Evolutionary conservation across 2,888 invertebrate species (phyloP).

Genomic region (Tortrix viridana): DNA sequence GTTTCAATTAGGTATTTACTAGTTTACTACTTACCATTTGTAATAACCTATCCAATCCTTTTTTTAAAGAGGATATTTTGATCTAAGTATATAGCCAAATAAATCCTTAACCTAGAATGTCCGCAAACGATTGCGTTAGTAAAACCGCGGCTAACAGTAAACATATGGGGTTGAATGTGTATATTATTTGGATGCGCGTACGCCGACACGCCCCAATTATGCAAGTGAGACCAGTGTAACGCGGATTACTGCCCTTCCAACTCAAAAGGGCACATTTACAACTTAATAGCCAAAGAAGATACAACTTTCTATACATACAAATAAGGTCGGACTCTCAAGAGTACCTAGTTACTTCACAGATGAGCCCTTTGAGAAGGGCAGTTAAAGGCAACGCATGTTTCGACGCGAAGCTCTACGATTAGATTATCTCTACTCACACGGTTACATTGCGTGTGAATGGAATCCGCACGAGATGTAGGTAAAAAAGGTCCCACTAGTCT

Average conservation of each 20-base stretch:
- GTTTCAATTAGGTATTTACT: too few species aligned
- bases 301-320: too few species aligned
- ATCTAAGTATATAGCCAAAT: background rate
- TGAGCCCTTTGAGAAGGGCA: too few species aligned
- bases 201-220: slow-evolving; percentile 50
- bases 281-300: too few species aligned
- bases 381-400: slow-evolving; percentile 50
- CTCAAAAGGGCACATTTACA: too few species aligned
- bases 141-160: slow-evolving; percentile 34
- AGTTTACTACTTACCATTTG: too few species aligned
- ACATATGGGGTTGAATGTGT: slow-evolving; percentile 43
- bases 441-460: slow-evolving; percentile 29
- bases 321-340: too few species aligned
- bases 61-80: too few species aligned
- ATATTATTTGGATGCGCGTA: slow-evolving; percentile 42
- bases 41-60: too few species aligned
- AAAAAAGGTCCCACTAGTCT: slow-evolving; percentile 1
- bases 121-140: slow-evolving; percentile 26
- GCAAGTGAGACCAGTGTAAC: slow-evolving; percentile 51
- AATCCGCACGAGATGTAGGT: slow-evolving; percentile 15
- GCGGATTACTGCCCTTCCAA: slow-evolving; percentile 42
- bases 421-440: slow-evolving; percentile 26
- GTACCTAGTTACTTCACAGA: too few species aligned
- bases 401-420: slow-evolving; percentile 46
- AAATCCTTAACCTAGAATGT: slow-evolving; percentile 12